phyloP scores from a whole-genome alignment of 2,888 invertebrate genomes.

The Osmoderma eremita region DNA sequence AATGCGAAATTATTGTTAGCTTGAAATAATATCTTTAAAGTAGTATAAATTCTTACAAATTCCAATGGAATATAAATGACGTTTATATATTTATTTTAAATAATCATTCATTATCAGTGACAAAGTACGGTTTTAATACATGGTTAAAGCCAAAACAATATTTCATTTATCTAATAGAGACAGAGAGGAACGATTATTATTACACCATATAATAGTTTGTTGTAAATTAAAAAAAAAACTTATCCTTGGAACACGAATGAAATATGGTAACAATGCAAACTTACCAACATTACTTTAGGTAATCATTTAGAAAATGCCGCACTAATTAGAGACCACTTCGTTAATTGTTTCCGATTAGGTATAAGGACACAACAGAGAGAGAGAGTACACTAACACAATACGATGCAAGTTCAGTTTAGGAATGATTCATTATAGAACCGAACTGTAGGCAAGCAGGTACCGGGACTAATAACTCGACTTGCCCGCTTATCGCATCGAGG shows the following conservation, averaged over 20 bases:
- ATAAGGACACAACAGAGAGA: no score
- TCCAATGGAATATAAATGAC: no score
- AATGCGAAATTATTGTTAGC: no score
- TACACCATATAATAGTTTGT: not conserved
- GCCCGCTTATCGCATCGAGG: slow-evolving; percentile 45
- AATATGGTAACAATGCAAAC: not conserved
- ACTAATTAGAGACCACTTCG: not conserved
- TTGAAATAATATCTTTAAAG: no score
- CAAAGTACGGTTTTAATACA: not conserved
- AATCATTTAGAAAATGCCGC: not conserved
- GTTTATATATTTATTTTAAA: slow-evolving; percentile 7
- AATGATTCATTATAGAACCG: slow-evolving; percentile 46
- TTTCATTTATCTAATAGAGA: slow-evolving; percentile 5
- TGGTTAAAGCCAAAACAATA: not conserved
- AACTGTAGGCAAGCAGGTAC: slow-evolving; percentile 46
- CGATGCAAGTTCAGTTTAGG: slow-evolving; percentile 37
- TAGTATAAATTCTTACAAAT: no score
- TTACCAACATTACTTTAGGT: slow-evolving; percentile 11
- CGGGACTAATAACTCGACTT: slow-evolving; percentile 5
- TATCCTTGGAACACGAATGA: no score
- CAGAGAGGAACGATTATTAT: not conserved
- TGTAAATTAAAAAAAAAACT: no score
- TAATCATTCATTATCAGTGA: slow-evolving; percentile 8
- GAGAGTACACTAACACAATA: not conserved
- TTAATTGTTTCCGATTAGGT: not conserved